Base-by-base conservation (phyloP, 2,888 invertebrate genomes). In the Parochlus steinenii region DNA sequence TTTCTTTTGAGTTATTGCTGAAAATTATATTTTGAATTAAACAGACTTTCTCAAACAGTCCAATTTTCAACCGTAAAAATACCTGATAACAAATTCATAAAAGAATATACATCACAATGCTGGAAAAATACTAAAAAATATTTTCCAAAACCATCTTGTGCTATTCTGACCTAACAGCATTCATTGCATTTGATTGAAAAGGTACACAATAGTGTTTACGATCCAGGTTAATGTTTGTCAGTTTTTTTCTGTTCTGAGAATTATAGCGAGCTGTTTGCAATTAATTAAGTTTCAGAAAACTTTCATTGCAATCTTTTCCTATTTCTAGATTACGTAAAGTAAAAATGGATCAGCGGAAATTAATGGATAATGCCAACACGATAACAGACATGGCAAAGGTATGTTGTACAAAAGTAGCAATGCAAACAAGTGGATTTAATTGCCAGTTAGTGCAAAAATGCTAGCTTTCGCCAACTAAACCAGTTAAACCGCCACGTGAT, bases 311-410 rank as follows among this genome's bases (percentile, higher is more conserved):
- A 22, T 19, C 15, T 15, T 24, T 29, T 40, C 33, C 39, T 41
- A 45, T 43, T 66, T 65, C 41, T 60, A 97, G 97, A 60, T 76
- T 98, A 63, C 72, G 98, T 55, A 92, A 97, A 71, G 95, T 98
- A 43, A 98, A 98, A 70, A 92, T 97, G 87, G 97, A 97, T 69
- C 97, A 98, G 69, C 73, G 98, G 58, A 98, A 98, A 66, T 65
- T 98, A 49, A 90, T 92, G 80, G 98, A 98, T 61, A 97, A 97
- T 58, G 92, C 95, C 47, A 95, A 93, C 54, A 97, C 97, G 40
- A 85, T 98, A 60, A 93, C 95, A 40, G 98, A 98, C 58, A 95
- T 98, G 87, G 97, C 97, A 51, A 98, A 98, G 80, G 97, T 97
- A 73, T 65, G 62, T n/a, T n/a, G n/a, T 58, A 45, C 25, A 25